phyloP scores from a whole-genome alignment of 2,113 vertebrate species.

The Apus apus region DNA sequence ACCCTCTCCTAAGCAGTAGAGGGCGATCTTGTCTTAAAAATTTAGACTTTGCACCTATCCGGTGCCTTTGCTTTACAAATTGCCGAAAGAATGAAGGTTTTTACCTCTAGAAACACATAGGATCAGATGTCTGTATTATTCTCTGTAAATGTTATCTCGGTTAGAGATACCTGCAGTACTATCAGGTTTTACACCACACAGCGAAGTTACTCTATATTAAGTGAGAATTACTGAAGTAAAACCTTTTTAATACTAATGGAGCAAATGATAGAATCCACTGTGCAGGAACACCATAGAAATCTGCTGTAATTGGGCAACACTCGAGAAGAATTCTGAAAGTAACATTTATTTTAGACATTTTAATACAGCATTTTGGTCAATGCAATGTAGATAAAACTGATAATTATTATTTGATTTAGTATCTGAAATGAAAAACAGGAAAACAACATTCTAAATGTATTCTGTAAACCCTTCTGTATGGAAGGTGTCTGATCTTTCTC shows the following conservation, averaged over 20 bases:
- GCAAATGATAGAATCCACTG: neutral
- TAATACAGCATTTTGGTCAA: neutral
- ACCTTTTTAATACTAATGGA: neutral
- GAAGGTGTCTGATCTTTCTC: neutral
- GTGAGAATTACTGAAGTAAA: slow-evolving; percentile 29
- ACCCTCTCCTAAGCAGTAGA: neutral
- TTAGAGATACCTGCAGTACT: slow-evolving; percentile 9
- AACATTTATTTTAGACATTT: accelerated
- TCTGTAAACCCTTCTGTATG: neutral
- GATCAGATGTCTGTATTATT: slow-evolving; percentile 51
- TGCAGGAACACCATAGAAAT: neutral
- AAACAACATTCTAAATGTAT: neutral
- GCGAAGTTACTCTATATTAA: neutral
- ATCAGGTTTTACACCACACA: slow-evolving; percentile 24
- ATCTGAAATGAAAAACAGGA: neutral
- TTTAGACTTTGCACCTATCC: neutral
- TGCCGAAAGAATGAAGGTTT: neutral
- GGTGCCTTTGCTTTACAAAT: neutral
- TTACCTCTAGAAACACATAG: neutral
- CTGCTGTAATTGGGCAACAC: neutral
- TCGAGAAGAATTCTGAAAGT: neutral
- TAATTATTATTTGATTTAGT: neutral
- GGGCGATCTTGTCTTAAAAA: slow-evolving; percentile 63
- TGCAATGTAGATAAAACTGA: neutral
- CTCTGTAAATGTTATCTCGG: slow-evolving; percentile 51